These are phyloP conservation scores for Argyrosomus regius DNA, from an alignment of 2,797 vertebrate genomes.

Conservation along the genomic window DNA sequence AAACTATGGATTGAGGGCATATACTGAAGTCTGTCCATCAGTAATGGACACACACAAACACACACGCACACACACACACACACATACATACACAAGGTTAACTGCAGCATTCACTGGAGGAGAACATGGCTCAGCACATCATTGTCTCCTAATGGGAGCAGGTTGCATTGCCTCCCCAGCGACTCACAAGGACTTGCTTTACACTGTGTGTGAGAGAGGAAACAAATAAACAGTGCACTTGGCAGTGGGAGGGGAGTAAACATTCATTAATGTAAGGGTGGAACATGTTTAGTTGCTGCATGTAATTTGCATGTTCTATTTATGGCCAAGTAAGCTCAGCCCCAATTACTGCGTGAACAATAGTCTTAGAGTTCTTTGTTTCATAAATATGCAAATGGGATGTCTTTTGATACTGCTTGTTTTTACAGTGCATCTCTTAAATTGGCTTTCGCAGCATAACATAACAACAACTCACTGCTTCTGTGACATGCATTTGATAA, in stretches of 20 bases:
- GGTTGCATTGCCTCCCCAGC: slow-evolving; percentile 62
- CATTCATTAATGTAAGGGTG: slow-evolving; percentile 63
- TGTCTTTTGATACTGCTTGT: slow-evolving; percentile 64
- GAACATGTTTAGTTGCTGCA: slow-evolving; percentile 60
- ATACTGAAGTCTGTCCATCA: slow-evolving; percentile 52
- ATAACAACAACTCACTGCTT: slow-evolving; percentile 50
- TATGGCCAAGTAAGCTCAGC: slow-evolving; percentile 63
- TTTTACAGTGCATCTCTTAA: slow-evolving; percentile 60
- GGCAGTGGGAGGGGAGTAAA: slow-evolving; percentile 38
- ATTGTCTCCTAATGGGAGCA: slow-evolving; percentile 73
- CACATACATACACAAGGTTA: slow-evolving; percentile 67
- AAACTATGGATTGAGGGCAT: slow-evolving; percentile 57
- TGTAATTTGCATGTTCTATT: slow-evolving; percentile 73
- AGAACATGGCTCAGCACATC: slow-evolving; percentile 72
- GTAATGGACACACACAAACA: slow-evolving; percentile 68
- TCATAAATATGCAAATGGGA: slow-evolving; percentile 72
- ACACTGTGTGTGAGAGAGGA: slow-evolving; percentile 8
- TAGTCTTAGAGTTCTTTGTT: slow-evolving; percentile 53
- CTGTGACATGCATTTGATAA: slow-evolving; percentile 68
- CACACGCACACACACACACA: slow-evolving; percentile 48
- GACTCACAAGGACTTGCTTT: slow-evolving; percentile 20
- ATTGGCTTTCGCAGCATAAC: slow-evolving; percentile 61
- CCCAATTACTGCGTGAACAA: slow-evolving; percentile 68
- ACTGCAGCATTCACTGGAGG: slow-evolving; percentile 60
- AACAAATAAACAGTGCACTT: slow-evolving; percentile 58